A percentile compares a stretch with the other conserved stretches of the same genome.
phyloP scores from a whole-genome alignment of 2,113 vertebrate genomes.

The Cyphomyrus discorhynchus region DNA sequence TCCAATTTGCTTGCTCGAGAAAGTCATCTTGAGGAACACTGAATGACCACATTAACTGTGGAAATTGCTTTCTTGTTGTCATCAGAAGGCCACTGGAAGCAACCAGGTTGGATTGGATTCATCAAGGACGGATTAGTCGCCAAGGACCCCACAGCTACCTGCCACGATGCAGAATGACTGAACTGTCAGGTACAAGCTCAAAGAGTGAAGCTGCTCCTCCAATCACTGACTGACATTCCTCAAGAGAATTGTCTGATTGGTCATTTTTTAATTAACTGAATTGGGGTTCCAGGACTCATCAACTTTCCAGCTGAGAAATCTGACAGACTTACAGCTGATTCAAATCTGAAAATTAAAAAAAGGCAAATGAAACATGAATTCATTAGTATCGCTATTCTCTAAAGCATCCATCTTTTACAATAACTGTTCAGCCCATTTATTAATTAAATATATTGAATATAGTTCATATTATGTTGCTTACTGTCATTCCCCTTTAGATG shows the following conservation, averaged over 20 bases:
- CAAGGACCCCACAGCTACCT: background rate
- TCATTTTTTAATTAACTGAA: background rate
- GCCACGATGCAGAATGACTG: background rate
- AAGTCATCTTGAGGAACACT: background rate
- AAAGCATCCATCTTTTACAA: background rate
- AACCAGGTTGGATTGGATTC: background rate
- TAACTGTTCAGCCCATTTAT: background rate
- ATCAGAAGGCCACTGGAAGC: background rate
- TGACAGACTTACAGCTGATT: background rate
- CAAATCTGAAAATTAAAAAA: background rate
- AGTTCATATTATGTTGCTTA: background rate
- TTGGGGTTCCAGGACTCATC: background rate
- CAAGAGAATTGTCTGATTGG: background rate
- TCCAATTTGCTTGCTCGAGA: background rate
- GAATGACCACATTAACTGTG: background rate
- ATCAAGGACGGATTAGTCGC: background rate
- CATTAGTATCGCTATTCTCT: background rate
- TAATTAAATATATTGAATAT: background rate
- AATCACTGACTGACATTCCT: background rate
- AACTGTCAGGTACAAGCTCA: background rate
- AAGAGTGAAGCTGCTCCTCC: background rate
- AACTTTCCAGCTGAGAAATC: background rate
- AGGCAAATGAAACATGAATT: background rate
- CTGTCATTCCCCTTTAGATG: background rate
- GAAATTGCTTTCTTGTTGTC: background rate